Conservation (phyloP, 2,797 vertebrate genomes). For the Mus minutoides region DNA sequence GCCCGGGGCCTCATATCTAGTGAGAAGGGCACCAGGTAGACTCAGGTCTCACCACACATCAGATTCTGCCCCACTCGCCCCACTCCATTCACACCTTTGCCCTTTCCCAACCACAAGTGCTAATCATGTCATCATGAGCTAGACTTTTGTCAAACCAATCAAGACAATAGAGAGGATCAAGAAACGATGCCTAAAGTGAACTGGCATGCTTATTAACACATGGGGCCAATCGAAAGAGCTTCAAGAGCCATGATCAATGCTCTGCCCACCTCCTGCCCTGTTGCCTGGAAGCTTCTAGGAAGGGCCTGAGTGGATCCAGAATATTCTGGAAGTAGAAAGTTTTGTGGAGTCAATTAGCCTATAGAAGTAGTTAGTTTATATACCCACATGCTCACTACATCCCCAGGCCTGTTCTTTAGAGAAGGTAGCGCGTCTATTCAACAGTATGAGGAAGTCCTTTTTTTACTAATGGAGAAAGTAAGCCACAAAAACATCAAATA, state of each 20-base stretch:
- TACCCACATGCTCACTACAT: neutral
- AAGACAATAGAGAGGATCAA: neutral
- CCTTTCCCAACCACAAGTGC: neutral
- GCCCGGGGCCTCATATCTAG: neutral
- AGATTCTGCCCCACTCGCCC: neutral
- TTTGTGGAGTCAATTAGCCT: neutral
- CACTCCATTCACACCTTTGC: neutral
- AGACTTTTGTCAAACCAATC: neutral
- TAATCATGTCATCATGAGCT: neutral
- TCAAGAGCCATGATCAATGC: neutral
- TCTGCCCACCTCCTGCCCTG: neutral
- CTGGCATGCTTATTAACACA: neutral
- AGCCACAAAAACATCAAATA: slow-evolving; percentile 48
- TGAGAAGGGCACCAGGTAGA: neutral
- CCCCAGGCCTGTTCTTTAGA: neutral
- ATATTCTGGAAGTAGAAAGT: neutral
- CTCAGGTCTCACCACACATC: neutral
- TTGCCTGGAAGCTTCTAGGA: slow-evolving; percentile 42
- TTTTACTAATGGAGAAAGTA: slow-evolving; percentile 20
- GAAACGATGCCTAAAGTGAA: neutral
- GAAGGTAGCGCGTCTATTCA: neutral
- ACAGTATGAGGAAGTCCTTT: neutral
- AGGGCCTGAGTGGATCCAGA: slow-evolving; percentile 3
- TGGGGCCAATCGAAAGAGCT: neutral
- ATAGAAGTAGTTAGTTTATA: neutral